phyloP scores from a whole-genome alignment of 2,888 invertebrate genomes.

The Pterobdella sp. region DNA sequence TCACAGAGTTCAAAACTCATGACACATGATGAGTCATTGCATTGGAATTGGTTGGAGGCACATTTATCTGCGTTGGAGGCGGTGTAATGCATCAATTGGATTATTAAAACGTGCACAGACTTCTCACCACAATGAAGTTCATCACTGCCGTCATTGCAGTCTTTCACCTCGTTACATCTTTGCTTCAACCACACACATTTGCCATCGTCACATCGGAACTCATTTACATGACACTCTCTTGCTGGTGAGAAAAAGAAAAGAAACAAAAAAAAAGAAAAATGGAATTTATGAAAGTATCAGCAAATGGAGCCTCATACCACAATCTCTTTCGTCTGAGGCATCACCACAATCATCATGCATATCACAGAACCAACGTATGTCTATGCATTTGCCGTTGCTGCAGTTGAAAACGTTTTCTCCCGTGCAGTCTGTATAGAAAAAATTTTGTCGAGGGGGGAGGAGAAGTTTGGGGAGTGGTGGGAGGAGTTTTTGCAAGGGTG shows the following conservation, averaged over 20 bases:
- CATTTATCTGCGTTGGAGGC: not conserved
- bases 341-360: constrained; percentile 15
- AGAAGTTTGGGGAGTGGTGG: too few species aligned
- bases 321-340: constrained; percentile 7
- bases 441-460: too few species aligned
- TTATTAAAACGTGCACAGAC: constrained; percentile 1
- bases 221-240: not conserved
- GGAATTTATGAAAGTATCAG: not conserved
- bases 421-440: not conserved
- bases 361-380: not conserved
- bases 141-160: constrained; percentile 9
- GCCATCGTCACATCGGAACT: constrained; percentile 7
- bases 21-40: not conserved
- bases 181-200: not conserved
- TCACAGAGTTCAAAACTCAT: not conserved
- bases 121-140: not conserved
- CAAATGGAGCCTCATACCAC: not conserved
- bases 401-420: constrained; percentile 1
- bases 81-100: not conserved
- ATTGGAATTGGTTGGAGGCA: not conserved
- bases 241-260: not conserved
- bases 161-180: not conserved
- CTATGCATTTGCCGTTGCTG: constrained; percentile 8
- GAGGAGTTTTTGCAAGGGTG: too few species aligned
- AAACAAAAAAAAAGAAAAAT: not conserved